phyloP scores from a whole-genome alignment of 2,888 invertebrate genomes.

The Chloroclystis v-ata region DNA sequence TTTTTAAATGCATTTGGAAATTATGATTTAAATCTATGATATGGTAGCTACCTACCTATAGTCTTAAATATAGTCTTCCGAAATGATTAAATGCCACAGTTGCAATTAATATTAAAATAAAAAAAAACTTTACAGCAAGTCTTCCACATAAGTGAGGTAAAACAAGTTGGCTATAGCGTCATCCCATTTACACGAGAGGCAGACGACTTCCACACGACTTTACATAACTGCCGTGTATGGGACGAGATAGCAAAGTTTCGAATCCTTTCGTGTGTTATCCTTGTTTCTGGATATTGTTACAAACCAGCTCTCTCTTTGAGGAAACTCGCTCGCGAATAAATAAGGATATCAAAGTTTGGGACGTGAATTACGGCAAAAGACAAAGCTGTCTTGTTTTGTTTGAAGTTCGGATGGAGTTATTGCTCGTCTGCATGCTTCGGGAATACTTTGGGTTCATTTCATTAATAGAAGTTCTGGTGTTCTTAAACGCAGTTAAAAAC shows the following conservation, averaged over 20 bases:
- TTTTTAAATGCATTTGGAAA: too few relatives aligned
- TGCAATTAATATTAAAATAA: too few relatives aligned
- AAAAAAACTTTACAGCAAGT: too few relatives aligned
- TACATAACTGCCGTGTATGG: conserved; percentile 33
- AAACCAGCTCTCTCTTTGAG: conserved; percentile 19
- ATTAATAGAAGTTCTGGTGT: not conserved
- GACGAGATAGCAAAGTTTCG: conserved; percentile 40
- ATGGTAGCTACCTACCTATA: too few relatives aligned
- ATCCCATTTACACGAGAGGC: conserved; percentile 28
- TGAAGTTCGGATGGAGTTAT: not conserved
- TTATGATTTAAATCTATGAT: too few relatives aligned
- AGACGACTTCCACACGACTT: conserved; percentile 25
- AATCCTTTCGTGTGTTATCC: conserved; percentile 32
- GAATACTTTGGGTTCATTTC: not conserved
- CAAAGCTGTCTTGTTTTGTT: conserved; percentile 1
- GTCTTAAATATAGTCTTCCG: too few relatives aligned
- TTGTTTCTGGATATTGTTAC: conserved; percentile 28
- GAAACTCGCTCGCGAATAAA: conserved; percentile 23
- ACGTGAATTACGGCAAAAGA: conserved; percentile 2
- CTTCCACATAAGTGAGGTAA: too few relatives aligned
- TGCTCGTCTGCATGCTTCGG: not conserved
- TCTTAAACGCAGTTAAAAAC: too few relatives aligned
- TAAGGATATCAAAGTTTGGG: conserved; percentile 21
- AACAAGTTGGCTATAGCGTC: not conserved
- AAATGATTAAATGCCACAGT: too few relatives aligned